Base-by-base conservation (phyloP, 2,797 vertebrate species). In the Netta rufina region DNA sequence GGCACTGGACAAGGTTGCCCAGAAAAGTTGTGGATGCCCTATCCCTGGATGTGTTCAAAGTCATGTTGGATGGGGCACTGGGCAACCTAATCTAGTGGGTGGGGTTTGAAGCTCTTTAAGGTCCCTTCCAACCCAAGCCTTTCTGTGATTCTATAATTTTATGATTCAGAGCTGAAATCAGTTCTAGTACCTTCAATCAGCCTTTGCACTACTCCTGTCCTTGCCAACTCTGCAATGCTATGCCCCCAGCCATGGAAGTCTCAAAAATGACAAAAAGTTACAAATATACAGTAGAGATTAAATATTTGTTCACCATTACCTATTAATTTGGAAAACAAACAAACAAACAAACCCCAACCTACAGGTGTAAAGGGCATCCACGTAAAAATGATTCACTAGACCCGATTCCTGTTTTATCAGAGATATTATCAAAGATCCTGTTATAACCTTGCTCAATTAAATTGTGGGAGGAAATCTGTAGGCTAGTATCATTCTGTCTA, bases 291-390 rank as follows among this genome's bases (percentile, higher is more conserved):
- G 3, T 4, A 43, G 49, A 53, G 13, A 64, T 69, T 13, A 77
- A 93, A 39, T 28, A 69, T 4, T 28, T 78, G 13, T 15, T 60
- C 36, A 51, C 3, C 16, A 16, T 61, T 65, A 32, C 9, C 3
- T 89, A 11, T 27, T 62, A 38, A 8, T 21, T 18, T n/a, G 49
- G 16, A 12, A 30, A 38, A 61, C 17, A 28, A n/a, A n/a, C 18
- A 57, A 56, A 56, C 20, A 25, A 36, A 36, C 22, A 54, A 56
- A 36, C 21, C 47, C 58, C 41, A 78, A 33, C 36, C 25, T 20
- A 11, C 11, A 28, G 21, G 2, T 66, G 3, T 39, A 38, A 73
- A 66, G 6, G 2, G 1, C 9, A 56, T 81, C 17, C 7, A 0
- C 25, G 57, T 41, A 27, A 72, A 56, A 91, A 51, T 5, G 17